Conservation (phyloP, 2,888 invertebrate species). For the Stenoptilia bipunctidactyla region DNA sequence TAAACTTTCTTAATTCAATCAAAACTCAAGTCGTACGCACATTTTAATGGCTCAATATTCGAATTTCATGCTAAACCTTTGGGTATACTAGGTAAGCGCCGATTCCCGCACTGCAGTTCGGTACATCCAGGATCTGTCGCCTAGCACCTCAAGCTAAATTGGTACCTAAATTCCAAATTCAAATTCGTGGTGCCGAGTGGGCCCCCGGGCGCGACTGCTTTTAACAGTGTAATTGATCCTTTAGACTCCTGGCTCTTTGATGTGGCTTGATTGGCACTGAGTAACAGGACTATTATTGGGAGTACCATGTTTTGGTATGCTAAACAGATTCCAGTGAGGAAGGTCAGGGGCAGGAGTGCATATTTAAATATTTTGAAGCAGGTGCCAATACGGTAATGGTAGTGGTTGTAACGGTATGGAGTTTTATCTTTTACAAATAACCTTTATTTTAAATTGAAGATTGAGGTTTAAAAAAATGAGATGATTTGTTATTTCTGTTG, state of each 20-base stretch:
- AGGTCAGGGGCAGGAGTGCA: neutral
- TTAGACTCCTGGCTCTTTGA: conserved; percentile 50
- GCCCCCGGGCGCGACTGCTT: conserved; percentile 49
- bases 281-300: conserved; percentile 13
- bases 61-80: neutral
- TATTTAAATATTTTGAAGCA: too few relatives aligned
- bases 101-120: conserved; percentile 23
- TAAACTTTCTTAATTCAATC: too few relatives aligned
- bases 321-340: neutral
- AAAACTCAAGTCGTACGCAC: too few relatives aligned
- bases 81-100: conserved; percentile 37
- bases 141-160: conserved; percentile 62
- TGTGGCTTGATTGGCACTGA: conserved; percentile 48
- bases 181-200: conserved; percentile 53
- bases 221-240: conserved; percentile 61
- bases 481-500: too few relatives aligned
- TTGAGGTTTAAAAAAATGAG: too few relatives aligned
- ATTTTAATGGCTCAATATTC: too few relatives aligned
- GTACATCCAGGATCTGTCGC: conserved; percentile 53
- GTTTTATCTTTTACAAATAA: too few relatives aligned
- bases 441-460: too few relatives aligned
- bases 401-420: too few relatives aligned
- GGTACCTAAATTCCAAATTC: conserved; percentile 66
- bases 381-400: too few relatives aligned
- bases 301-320: conserved; percentile 22